phyloP scores from a whole-genome alignment of 2,888 invertebrate species.

The Rhamnusium bicolor region DNA sequence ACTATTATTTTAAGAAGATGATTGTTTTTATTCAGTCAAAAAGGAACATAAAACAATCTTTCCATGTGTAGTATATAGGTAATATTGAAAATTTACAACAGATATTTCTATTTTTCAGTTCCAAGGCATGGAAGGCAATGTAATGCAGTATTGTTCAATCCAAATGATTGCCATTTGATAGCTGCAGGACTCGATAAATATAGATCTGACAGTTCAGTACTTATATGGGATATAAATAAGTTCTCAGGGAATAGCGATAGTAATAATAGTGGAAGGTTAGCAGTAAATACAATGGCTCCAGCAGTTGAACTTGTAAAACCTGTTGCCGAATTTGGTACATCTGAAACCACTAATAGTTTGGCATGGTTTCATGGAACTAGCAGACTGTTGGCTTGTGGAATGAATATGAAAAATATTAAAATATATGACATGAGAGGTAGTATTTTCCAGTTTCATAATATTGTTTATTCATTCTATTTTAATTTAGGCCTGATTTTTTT shows the following conservation, averaged over 20 bases:
- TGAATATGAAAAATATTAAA: slow-evolving; percentile 91
- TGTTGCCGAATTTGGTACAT: slow-evolving; percentile 84
- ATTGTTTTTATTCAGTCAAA: too few relatives aligned
- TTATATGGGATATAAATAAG: slow-evolving; percentile 89
- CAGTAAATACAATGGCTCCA: slow-evolving; percentile 67
- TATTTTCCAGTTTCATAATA: neutral
- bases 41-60: too few relatives aligned
- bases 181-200: slow-evolving; percentile 93
- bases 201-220: slow-evolving; percentile 89
- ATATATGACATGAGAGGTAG: slow-evolving; percentile 91
- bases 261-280: slow-evolving; percentile 54
- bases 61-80: too few relatives aligned
- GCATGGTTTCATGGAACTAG: slow-evolving; percentile 86
- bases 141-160: slow-evolving; percentile 91
- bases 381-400: slow-evolving; percentile 87
- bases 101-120: slow-evolving; percentile 72
- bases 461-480: too few relatives aligned
- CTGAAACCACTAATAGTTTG: slow-evolving; percentile 88
- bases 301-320: slow-evolving; percentile 75
- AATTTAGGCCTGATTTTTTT: too few relatives aligned
- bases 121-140: slow-evolving; percentile 90
- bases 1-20: too few relatives aligned
- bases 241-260: slow-evolving; percentile 63
- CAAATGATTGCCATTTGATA: slow-evolving; percentile 84
- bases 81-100: too few relatives aligned